A percentile compares a stretch with the other conserved stretches of the same genome.
These are phyloP conservation scores for Boloria selene DNA, from an alignment of 2,888 invertebrate genomes.

Conservation along the genomic window DNA sequence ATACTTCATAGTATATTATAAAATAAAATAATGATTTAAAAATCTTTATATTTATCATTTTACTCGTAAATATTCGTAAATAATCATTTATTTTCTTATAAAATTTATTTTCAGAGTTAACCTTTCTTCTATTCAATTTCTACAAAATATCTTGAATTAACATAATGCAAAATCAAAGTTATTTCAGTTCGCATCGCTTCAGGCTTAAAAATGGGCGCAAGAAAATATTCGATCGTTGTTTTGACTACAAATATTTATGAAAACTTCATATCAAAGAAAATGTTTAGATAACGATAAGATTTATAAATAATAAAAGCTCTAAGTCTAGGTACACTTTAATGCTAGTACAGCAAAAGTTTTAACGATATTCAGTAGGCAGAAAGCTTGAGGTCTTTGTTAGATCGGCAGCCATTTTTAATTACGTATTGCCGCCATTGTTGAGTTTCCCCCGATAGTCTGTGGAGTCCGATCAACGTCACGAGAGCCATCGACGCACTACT, in stretches of 20 bases:
- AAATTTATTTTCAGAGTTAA: no score
- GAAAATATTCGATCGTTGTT: background rate
- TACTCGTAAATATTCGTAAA: no score
- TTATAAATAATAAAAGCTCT: background rate
- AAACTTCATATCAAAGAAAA: background rate
- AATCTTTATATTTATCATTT: no score
- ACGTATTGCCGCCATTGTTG: constrained; percentile 64
- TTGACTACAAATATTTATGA: background rate
- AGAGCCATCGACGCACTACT: constrained; percentile 39
- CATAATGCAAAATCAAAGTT: background rate
- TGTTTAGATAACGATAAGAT: background rate
- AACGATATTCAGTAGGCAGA: constrained; percentile 48
- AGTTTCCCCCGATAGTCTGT: constrained; percentile 56
- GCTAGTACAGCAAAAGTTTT: constrained; percentile 48
- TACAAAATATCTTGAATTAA: background rate
- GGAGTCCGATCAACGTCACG: constrained; percentile 51
- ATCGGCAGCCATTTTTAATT: constrained; percentile 73
- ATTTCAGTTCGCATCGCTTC: background rate
- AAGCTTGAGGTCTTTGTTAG: constrained; percentile 43
- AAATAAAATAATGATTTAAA: no score
- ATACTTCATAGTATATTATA: background rate
- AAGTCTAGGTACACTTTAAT: constrained; percentile 1
- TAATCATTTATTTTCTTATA: no score
- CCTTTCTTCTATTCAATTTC: background rate
- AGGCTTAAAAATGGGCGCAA: background rate